phyloP scores from a whole-genome alignment of 2,113 vertebrate species.

The Gnathonemus longibarbis region DNA sequence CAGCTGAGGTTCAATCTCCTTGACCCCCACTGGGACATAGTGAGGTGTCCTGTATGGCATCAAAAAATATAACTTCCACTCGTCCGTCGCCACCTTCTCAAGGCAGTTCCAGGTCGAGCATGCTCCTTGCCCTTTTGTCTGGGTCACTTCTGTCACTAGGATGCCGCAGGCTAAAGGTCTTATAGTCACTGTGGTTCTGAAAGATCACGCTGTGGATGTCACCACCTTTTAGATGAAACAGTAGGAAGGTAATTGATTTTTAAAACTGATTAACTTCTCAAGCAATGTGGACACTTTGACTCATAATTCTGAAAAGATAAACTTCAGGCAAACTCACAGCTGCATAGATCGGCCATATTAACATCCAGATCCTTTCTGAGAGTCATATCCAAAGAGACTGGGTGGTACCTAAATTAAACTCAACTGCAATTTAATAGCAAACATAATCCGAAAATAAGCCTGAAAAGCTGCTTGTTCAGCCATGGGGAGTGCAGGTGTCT shows the following conservation, averaged over 20 bases:
- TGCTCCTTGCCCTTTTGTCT: not conserved
- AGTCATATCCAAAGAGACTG: not conserved
- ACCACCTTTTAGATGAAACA: not conserved
- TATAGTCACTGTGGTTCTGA: not conserved
- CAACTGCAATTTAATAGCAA: not conserved
- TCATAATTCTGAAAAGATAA: not conserved
- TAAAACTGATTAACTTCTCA: conserved; percentile 1
- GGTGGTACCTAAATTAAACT: not conserved
- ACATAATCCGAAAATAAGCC: not conserved
- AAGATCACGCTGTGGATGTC: not conserved
- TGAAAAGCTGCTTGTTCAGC: not conserved
- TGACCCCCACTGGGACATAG: not conserved
- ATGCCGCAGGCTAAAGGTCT: not conserved
- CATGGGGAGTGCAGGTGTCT: not conserved
- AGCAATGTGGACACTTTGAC: not conserved
- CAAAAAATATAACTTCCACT: not conserved
- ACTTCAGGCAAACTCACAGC: not conserved
- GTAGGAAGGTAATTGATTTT: not conserved
- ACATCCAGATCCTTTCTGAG: not conserved
- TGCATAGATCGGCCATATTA: not conserved
- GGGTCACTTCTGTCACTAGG: not conserved
- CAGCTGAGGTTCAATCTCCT: not conserved
- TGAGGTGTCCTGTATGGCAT: not conserved
- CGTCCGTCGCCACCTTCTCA: not conserved
- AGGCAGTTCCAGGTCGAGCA: not conserved